A percentile compares a stretch with the other conserved stretches of the same genome.
Evolutionary conservation across 2,113 vertebrate genomes (phyloP).

Genomic region (Steatornis caripensis): DNA sequence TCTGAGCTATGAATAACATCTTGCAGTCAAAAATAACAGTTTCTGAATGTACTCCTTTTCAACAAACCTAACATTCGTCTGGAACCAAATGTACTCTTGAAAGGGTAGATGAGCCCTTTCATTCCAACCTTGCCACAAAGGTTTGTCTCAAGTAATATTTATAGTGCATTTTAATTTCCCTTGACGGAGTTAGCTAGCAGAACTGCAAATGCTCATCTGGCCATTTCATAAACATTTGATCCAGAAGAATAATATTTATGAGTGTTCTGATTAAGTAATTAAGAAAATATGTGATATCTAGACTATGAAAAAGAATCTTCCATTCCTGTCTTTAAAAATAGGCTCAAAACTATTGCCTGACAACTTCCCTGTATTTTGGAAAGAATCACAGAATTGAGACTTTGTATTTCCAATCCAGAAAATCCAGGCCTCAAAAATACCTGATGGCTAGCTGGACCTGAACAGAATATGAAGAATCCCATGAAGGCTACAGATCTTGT

Average conservation of each 20-base stretch:
- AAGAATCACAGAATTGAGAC: not conserved
- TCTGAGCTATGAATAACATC: not conserved
- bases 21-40: not conserved
- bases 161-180: not conserved
- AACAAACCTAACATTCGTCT: not conserved
- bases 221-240: slow-evolving; percentile 1
- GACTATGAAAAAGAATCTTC: not conserved
- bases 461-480: not conserved
- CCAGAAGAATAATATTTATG: slow-evolving; percentile 9
- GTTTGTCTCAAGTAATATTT: not conserved
- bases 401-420: not conserved
- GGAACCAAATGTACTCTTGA: not conserved
- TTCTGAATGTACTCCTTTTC: not conserved
- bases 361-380: not conserved
- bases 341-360: not conserved
- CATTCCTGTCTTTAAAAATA: not conserved
- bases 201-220: slow-evolving; percentile 1
- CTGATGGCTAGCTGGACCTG: not conserved
- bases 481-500: not conserved
- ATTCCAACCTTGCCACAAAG: not conserved
- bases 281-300: slow-evolving; percentile 7
- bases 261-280: slow-evolving; percentile 16
- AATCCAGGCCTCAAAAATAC: not conserved
- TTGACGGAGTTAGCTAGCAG: not conserved
- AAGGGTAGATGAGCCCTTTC: not conserved